Base-by-base conservation (phyloP, 2,888 invertebrate species). In the Neoitamus cyanurus region DNA sequence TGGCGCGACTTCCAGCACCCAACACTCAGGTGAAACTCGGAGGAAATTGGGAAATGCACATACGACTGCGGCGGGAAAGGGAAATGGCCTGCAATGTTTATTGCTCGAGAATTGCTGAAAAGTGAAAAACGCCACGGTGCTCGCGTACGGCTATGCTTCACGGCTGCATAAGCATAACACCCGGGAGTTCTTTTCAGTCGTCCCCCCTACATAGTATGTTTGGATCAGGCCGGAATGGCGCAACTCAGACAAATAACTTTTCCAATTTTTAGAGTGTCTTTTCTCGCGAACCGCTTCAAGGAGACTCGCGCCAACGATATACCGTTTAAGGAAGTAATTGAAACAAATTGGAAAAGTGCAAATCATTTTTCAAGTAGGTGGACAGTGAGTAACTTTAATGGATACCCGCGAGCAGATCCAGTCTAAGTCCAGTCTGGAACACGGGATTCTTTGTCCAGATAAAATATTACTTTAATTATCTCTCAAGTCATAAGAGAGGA, bases 321-420 rank as follows among this genome's bases (percentile, higher is more conserved):
- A 25, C 20, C 7, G 20, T 58, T 58, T 58, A 58, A 70, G 70
- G 70, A 70, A 31, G 70, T 30, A 70, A 70, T 70, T 34, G 30
- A 70, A 70, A 70, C 70, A 70, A 70, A 70, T 70, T 70, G 70
- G 70, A 30, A 70, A 31, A 70, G 31, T 6, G 31, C 34, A 70
- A 70, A 70, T 70, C 70, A 70, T 70, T 70, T 70, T 70, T 13
- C n/a, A 70, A n/a, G 31, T 31, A 34, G 70, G 70, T 34, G 31
- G 70, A 70, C 70, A 58, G 58, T 20, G 2, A 7, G 20, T 20
- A 58, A 15, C 6, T 20, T 20, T 58, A 58, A 20, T 58, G 20
- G 25, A 58, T 58, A 25, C 2, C 48, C 48, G 3, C 58, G 0
- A 58, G 58, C 15, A 48, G 20, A 20, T 7, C 15, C 7, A 25